phyloP scores from a whole-genome alignment of 2,113 vertebrate species.

The Cephalophus harveyi region DNA sequence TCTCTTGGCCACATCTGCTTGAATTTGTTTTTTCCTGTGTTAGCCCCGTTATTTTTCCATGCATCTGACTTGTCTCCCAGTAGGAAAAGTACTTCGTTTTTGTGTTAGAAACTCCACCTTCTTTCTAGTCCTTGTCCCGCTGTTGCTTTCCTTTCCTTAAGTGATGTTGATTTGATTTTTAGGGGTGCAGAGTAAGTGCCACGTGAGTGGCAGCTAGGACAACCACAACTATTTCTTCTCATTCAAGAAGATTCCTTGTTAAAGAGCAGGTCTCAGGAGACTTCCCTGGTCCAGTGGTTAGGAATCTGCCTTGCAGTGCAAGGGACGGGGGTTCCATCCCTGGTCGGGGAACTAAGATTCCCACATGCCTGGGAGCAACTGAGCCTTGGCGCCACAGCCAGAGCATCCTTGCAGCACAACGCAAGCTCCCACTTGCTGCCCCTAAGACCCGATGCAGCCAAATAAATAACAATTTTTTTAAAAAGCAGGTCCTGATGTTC shows the following conservation, averaged over 20 bases:
- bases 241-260: accelerated
- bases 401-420: not conserved
- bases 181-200: not conserved
- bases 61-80: not conserved
- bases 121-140: accelerated
- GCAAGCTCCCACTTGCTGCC: not conserved
- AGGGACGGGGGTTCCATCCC: not conserved
- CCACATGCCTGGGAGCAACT: not conserved
- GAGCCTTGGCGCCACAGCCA: not conserved
- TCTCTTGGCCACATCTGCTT: not conserved
- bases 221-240: too few relatives aligned
- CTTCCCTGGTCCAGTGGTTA: not conserved
- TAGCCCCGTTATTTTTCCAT: not conserved
- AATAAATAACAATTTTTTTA: not conserved
- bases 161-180: accelerated
- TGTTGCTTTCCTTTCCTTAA: accelerated
- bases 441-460: not conserved
- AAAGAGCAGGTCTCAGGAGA: not conserved
- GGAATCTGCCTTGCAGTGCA: not conserved
- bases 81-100: accelerated
- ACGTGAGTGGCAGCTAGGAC: too few relatives aligned
- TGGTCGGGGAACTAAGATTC: not conserved
- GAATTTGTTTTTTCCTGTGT: not conserved
- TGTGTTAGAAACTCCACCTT: accelerated
- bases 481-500: not conserved